phyloP scores from a whole-genome alignment of 2,888 invertebrate genomes.

The Hirudinaria manillensis region DNA sequence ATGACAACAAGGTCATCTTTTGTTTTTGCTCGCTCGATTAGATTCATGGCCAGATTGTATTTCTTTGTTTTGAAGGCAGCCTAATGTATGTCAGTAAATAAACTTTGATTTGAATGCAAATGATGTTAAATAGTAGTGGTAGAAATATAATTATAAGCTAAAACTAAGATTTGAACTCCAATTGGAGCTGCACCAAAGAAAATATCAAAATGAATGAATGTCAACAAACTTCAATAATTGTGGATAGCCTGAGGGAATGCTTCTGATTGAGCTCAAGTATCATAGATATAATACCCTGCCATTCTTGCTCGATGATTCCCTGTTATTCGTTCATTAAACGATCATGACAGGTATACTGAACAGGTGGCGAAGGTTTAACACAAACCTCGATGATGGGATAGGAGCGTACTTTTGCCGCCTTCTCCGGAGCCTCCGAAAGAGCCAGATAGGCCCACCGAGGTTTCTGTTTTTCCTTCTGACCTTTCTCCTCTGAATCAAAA shows the following conservation, averaged over 20 bases:
- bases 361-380: not conserved
- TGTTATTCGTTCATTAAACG: constrained; percentile 34
- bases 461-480: constrained; percentile 38
- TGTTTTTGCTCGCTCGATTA: constrained; percentile 37
- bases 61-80: constrained; percentile 54
- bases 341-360: not conserved
- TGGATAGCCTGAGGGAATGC: constrained; percentile 48
- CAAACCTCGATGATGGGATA: constrained; percentile 32
- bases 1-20: constrained; percentile 19
- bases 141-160: no score
- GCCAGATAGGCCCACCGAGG: constrained; percentile 48
- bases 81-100: not conserved
- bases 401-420: constrained; percentile 35
- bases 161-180: no score
- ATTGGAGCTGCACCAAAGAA: not conserved
- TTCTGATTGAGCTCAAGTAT: constrained; percentile 54
- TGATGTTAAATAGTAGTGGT: no score
- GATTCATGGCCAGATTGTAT: constrained; percentile 53
- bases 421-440: constrained; percentile 37
- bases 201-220: constrained; percentile 14
- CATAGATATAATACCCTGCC: constrained; percentile 57
- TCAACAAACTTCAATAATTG: constrained; percentile 50
- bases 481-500: no score
- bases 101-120: not conserved
- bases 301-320: constrained; percentile 54